Evolutionary conservation across 2,888 invertebrate species (phyloP).

Genomic region (Augiades crinisus): DNA sequence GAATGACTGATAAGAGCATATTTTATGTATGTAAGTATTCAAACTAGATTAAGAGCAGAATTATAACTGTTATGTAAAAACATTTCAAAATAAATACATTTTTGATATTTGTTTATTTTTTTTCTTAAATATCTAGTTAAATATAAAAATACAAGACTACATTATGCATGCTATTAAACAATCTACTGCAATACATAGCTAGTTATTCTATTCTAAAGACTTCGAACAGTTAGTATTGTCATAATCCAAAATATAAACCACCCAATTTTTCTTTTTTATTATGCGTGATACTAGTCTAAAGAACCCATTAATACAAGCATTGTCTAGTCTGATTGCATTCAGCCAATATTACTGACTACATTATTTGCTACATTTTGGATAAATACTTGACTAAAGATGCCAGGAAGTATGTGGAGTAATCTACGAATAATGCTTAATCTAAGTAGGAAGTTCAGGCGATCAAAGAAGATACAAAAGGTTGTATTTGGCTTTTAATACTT

Average conservation of each 20-base stretch:
- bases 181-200: too few relatives aligned
- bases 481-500: slow-evolving; percentile 81
- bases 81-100: slow-evolving; percentile 57
- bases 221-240: too few relatives aligned
- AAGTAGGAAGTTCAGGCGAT: slow-evolving; percentile 10
- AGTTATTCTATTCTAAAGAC: too few relatives aligned
- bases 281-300: too few relatives aligned
- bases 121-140: not conserved
- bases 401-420: too few relatives aligned
- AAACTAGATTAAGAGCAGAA: slow-evolving; percentile 44
- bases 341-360: too few relatives aligned
- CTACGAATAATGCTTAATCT: not conserved
- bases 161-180: not conserved
- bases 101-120: slow-evolving; percentile 32
- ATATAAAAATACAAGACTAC: not conserved
- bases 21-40: slow-evolving; percentile 39
- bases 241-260: too few relatives aligned
- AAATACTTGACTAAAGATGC: too few relatives aligned
- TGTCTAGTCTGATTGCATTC: too few relatives aligned
- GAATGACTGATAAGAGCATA: slow-evolving; percentile 39
- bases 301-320: too few relatives aligned
- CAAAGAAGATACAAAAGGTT: slow-evolving; percentile 47
- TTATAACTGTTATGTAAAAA: slow-evolving; percentile 50
- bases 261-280: too few relatives aligned
- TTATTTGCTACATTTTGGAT: too few relatives aligned